Base-by-base conservation (phyloP, 2,888 invertebrate species). In the Brenthis hecate region DNA sequence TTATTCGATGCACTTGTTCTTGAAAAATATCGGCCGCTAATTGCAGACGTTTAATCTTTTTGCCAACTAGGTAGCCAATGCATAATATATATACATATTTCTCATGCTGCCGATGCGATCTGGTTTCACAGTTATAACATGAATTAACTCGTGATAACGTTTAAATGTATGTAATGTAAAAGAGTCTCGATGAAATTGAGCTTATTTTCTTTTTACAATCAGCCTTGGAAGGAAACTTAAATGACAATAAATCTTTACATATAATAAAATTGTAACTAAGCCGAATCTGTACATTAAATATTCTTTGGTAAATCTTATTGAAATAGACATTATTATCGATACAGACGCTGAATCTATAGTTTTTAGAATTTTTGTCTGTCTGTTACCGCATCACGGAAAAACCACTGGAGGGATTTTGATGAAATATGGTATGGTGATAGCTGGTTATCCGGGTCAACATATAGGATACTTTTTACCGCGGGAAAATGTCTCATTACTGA, bases 1-100 rank as follows among this genome's bases (percentile, higher is more conserved):
- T 60, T 64, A 69, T 66, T 62, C 63, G 63, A 61, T 65, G 68
- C 56, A 58, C 64, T 69, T 66, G 71, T 64, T 69, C 71, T 71
- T 69, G 71, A 71, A 63, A 69, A 57, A 28, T 56, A 56, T 63
- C 54, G 36, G 55, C 55, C 55, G 2, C 50, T 47, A 69, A 62
- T 58, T 56, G 28, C 47, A 14, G 11, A 61, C 11, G 61, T 47
- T 61, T 36, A 67, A 66, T 61, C 66, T 54, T 50, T 50, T 60
- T 61, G 56, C 61, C 19, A 54, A 66, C 48, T 61, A 47, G 28
- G 51, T n/a, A 57, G 53, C 43, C 23, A 36, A 54, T 32, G 60
- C n/a, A 60, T 60, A 28, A 60, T 60, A 60, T 50, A 36, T 36
- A 11, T 43, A 60, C 32, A 16, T 28, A 60, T 50, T 60, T 60